phyloP scores from a whole-genome alignment of 2,797 vertebrate species.

The Simalia tracyae region DNA sequence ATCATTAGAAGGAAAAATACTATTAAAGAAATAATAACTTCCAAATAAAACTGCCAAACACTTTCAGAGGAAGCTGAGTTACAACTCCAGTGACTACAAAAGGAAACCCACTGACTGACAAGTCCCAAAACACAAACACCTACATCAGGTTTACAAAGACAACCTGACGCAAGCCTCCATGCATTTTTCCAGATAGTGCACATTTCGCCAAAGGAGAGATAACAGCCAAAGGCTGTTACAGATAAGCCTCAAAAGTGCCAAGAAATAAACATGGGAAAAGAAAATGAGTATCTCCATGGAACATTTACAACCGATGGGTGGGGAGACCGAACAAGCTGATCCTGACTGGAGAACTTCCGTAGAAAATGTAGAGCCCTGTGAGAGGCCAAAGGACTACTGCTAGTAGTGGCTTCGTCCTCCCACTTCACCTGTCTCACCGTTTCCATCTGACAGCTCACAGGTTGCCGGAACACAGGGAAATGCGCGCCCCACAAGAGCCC shows the following conservation, averaged over 20 bases:
- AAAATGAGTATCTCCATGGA: background rate
- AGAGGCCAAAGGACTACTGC: background rate
- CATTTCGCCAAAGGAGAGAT: background rate
- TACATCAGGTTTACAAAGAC: background rate
- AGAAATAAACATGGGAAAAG: background rate
- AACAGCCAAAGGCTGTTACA: too few relatives aligned
- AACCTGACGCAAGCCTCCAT: background rate
- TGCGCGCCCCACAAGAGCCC: background rate
- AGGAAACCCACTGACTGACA: conserved; percentile 12
- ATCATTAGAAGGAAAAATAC: background rate
- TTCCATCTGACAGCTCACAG: background rate
- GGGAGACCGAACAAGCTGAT: background rate
- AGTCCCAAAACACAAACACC: background rate
- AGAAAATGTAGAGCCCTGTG: background rate
- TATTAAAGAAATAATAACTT: background rate
- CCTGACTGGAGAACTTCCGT: background rate
- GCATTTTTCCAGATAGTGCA: background rate
- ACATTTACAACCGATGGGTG: background rate
- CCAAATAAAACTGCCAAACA: background rate
- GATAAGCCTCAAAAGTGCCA: background rate
- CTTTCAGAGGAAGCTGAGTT: conserved; percentile 5
- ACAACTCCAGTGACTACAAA: background rate
- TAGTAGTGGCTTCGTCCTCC: background rate
- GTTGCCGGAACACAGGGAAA: background rate
- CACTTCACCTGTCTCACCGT: background rate